Conservation (phyloP, 1,140 invertebrate genomes). For the Asbolus verrucosus region DNA sequence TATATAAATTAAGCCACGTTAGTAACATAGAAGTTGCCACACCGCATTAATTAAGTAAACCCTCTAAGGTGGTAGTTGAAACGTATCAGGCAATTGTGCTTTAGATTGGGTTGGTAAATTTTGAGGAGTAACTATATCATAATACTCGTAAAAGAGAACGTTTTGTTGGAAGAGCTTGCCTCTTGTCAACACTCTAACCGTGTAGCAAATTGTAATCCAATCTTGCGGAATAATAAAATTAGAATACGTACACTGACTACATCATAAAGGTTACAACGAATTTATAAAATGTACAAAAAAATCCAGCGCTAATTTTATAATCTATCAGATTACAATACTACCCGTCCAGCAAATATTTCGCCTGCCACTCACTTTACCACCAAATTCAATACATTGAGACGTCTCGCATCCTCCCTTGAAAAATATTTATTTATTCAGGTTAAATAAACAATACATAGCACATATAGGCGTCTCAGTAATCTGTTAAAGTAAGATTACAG, state of each 20-base stretch:
- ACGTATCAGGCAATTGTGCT: conserved; percentile 50
- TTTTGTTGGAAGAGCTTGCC: conserved; percentile 36
- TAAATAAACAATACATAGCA: too few species aligned
- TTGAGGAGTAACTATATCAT: conserved; percentile 43
- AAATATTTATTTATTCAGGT: too few species aligned
- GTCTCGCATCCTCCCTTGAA: too few species aligned
- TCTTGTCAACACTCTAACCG: conserved; percentile 24
- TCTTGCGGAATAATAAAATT: conserved; percentile 27
- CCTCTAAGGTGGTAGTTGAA: conserved; percentile 50
- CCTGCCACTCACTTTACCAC: too few species aligned
- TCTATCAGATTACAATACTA: background rate
- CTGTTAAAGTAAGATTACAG: too few species aligned
- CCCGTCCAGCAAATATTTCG: background rate
- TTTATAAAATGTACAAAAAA: conserved; percentile 15
- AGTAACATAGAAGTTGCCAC: conserved; percentile 49
- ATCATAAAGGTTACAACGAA: conserved; percentile 3
- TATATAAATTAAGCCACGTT: conserved; percentile 49
- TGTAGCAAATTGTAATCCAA: conserved; percentile 35
- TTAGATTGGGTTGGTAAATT: conserved; percentile 46
- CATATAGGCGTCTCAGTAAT: too few species aligned
- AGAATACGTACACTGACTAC: background rate
- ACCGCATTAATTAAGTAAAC: conserved; percentile 50
- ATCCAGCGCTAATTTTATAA: conserved; percentile 1
- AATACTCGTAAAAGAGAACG: conserved; percentile 38
- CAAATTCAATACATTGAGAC: too few species aligned